Evolutionary conservation across 1,140 invertebrate genomes (phyloP).

Genomic region (Myzus persicae): DNA sequence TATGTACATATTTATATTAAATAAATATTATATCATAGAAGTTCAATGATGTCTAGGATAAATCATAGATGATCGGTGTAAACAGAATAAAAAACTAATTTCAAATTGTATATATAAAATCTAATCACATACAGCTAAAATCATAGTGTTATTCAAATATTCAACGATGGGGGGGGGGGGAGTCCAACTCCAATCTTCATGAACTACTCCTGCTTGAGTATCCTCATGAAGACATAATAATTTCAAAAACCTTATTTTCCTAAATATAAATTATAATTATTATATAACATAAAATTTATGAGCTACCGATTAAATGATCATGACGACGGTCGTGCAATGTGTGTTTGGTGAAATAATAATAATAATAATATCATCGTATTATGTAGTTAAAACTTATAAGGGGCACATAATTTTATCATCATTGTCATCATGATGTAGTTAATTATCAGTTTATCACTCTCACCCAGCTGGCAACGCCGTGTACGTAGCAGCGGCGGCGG

Average conservation of each 20-base stretch:
- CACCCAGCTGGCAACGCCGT: slow-evolving; percentile 74
- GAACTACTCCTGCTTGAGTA: background rate
- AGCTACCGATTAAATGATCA: slow-evolving; percentile 12
- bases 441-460: slow-evolving; percentile 62
- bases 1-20: too few relatives aligned
- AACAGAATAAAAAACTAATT: too few relatives aligned
- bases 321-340: background rate
- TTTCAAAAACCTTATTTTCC: background rate
- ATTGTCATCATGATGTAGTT: background rate
- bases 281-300: background rate
- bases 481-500: slow-evolving; percentile 68
- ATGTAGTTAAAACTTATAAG: background rate
- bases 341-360: background rate
- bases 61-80: too few relatives aligned
- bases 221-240: background rate
- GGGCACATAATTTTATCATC: background rate
- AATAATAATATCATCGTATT: background rate
- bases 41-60: too few relatives aligned
- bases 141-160: background rate
- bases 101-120: background rate
- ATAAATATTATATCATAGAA: too few relatives aligned
- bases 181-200: too few relatives aligned
- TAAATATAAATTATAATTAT: background rate
- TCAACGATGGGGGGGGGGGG: background rate
- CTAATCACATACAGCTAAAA: background rate